These are phyloP conservation scores for Plodia interpunctella DNA, from an alignment of 1,140 invertebrate genomes.

Conservation along the genomic window DNA sequence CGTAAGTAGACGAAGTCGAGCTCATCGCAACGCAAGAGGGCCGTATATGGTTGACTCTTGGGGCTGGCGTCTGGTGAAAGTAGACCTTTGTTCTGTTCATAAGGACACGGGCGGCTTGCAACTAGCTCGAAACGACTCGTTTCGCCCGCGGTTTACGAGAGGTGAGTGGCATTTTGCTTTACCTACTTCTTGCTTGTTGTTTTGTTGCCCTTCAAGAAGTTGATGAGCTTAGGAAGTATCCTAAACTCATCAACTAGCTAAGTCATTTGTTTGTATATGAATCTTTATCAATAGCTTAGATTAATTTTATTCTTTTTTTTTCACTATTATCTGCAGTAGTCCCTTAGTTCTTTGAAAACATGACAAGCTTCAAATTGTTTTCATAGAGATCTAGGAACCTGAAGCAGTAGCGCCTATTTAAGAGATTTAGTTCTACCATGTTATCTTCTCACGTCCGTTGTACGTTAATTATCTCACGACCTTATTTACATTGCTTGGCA, in stretches of 20 bases:
- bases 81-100: conserved; percentile 72
- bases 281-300: too few species aligned
- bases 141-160: conserved; percentile 59
- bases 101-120: conserved; percentile 63
- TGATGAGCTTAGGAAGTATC: too few species aligned
- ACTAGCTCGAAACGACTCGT: conserved; percentile 56
- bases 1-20: conserved; percentile 47
- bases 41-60: conserved; percentile 67
- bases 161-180: conserved; percentile 58
- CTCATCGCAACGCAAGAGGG: conserved; percentile 55
- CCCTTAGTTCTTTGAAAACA: too few species aligned
- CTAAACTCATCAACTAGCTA: background rate
- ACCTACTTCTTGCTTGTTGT: background rate
- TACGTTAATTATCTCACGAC: conserved; percentile 1
- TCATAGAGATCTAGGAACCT: too few species aligned
- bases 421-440: background rate
- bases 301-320: too few species aligned
- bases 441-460: conserved; percentile 1
- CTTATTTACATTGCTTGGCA: conserved; percentile 2
- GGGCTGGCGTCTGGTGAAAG: conserved; percentile 65
- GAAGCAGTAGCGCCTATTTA: background rate
- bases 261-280: too few species aligned
- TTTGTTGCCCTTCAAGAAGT: conserved; percentile 1
- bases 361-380: too few species aligned
- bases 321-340: too few species aligned